These are phyloP conservation scores for Pachyuromys duprasi DNA, from an alignment of 2,797 vertebrate species.

Conservation along the genomic window DNA sequence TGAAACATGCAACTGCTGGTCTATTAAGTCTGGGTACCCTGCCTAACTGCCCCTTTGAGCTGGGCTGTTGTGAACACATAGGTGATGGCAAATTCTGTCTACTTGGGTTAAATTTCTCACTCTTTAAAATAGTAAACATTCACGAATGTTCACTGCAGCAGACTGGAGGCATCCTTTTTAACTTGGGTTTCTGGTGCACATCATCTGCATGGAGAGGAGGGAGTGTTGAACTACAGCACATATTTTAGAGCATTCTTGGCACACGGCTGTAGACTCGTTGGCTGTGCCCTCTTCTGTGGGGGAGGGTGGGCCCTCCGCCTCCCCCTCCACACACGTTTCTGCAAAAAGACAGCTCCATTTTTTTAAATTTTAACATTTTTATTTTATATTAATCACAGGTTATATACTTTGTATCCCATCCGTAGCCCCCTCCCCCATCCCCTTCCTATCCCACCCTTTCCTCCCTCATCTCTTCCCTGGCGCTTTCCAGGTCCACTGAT, in stretches of 20 bases:
- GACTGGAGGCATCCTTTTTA: constrained; percentile 45
- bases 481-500: too few species aligned
- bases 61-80: neutral
- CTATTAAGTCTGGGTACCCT: neutral
- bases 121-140: neutral
- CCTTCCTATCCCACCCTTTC: too few species aligned
- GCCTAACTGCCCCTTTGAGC: neutral
- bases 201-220: constrained; percentile 50
- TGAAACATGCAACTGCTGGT: neutral
- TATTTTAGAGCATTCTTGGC: constrained; percentile 79
- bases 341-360: constrained; percentile 51
- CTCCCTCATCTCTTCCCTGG: too few species aligned
- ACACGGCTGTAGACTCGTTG: neutral
- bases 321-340: constrained; percentile 41
- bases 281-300: neutral
- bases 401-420: too few species aligned
- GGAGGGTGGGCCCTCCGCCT: too few species aligned
- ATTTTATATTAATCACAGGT: too few species aligned
- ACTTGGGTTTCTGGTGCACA: constrained; percentile 55
- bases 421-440: too few species aligned
- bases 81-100: constrained; percentile 4
- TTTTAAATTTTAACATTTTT: too few species aligned
- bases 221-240: constrained; percentile 62
- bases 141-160: neutral
- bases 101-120: constrained; percentile 49